Base-by-base conservation (phyloP, 2,888 invertebrate genomes). In the Ectobius pallidus region DNA sequence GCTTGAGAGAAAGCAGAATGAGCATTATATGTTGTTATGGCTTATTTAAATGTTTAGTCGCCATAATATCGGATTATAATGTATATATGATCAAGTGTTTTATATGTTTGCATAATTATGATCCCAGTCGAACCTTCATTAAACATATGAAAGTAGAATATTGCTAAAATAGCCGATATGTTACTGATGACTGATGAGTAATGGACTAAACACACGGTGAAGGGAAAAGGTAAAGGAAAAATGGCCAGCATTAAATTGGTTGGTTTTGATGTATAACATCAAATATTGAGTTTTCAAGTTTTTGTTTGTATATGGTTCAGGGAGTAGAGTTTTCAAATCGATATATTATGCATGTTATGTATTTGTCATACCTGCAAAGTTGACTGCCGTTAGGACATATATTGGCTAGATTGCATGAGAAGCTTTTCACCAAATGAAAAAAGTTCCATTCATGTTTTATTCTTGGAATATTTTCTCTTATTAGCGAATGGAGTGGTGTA, bases 201-300 rank as follows among this genome's bases (percentile, higher is more conserved):
- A 20, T 27, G 44, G n/a, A 65, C 22, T 9, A 44, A 6, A 65
- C 22, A 65, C 65, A 44, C 25, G 22, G 11, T 14, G 44, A 22
- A 25, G 27, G 44, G 39, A 20, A 30, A 39, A 11, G 39, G 22
- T 22, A 63, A 63, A 63, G 65, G 44, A 65, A 65, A 65, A 65
- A 65, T 65, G 44, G 42, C 65, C n/a, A 65, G 65, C 65, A 65
- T 65, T 65, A 65, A 65, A 65, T 65, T 65, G 44, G 44, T 42
- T 42, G 65, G 44, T 65, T 65, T 65, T 65, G 65, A 65, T 65
- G 44, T 65, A 18, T 32, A 44, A 65, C 65, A 65, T 65, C 65
- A 65, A 65, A 65, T 65, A 65, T 65, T 65, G 65, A 65, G 65
- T 65, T 65, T 65, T 65, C 42, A 65, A 65, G 65, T 65, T 65